Evolutionary conservation across 2,797 vertebrate species (phyloP).

Genomic region (Triplophysa yarkandensis): DNA sequence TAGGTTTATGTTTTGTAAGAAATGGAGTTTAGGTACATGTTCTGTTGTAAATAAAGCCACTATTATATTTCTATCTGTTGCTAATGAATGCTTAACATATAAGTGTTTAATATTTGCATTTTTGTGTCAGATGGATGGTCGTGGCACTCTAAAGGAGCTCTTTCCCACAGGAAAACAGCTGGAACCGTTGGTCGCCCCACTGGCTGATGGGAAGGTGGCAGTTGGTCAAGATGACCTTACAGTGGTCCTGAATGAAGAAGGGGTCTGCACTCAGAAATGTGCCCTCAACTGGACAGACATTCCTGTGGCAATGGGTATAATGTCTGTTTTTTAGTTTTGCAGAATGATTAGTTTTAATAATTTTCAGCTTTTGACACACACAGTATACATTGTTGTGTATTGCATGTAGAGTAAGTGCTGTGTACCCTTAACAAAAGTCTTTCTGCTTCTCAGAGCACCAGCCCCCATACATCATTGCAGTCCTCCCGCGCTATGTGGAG

Average conservation of each 20-base stretch:
- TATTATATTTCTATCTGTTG: not conserved
- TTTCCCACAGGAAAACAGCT: constrained; percentile 98
- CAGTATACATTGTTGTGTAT: too few species aligned
- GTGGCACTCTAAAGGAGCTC: constrained; percentile 94
- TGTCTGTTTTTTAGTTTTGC: not conserved
- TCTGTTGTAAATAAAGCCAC: not conserved
- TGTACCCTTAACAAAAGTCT: not conserved
- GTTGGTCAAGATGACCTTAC: constrained; percentile 98
- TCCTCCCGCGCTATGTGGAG: constrained; percentile 94
- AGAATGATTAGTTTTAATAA: not conserved
- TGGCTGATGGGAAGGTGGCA: constrained; percentile 96
- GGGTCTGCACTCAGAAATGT: constrained; percentile 94
- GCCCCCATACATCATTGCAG: constrained; percentile 96
- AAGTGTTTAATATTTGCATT: not conserved
- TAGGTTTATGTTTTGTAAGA: too few species aligned
- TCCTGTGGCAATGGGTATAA: constrained; percentile 95
- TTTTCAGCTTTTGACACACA: not conserved
- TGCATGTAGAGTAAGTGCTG: not conserved
- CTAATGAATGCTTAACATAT: not conserved
- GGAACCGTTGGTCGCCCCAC: constrained; percentile 91
- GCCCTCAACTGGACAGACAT: constrained; percentile 99
- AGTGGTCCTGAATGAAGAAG: constrained; percentile 95
- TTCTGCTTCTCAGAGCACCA: constrained; percentile 83
- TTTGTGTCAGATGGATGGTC: constrained; percentile 88
- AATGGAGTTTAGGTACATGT: not conserved